Evolutionary conservation across 2,888 invertebrate genomes (phyloP).

Genomic region (Anarsia innoxiella): DNA sequence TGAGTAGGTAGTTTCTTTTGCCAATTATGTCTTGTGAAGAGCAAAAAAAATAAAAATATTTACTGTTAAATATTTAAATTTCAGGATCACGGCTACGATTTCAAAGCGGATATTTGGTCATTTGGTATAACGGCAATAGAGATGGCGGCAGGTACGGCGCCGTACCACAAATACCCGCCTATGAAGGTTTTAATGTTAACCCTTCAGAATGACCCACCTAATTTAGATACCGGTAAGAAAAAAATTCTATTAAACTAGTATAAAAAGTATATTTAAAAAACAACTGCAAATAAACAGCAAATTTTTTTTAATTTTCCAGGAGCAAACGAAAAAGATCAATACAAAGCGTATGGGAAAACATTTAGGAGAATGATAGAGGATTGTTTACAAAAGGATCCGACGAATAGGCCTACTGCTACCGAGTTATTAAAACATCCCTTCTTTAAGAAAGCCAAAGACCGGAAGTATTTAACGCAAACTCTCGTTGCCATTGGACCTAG

Average conservation of each 20-base stretch:
- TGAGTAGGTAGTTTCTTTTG: too few species aligned
- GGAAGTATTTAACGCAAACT: constrained; percentile 89
- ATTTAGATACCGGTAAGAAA: constrained; percentile 93
- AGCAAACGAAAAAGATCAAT: constrained; percentile 97
- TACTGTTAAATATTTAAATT: constrained; percentile 12
- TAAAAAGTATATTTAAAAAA: too few species aligned
- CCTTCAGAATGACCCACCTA: constrained; percentile 97
- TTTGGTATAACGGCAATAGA: constrained; percentile 98
- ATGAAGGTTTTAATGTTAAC: constrained; percentile 99
- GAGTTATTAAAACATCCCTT: constrained; percentile 98
- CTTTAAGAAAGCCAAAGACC: constrained; percentile 97
- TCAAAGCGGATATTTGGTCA: constrained; percentile 89
- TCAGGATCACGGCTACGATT: constrained; percentile 97
- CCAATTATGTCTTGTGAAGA: too few species aligned
- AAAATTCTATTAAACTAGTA: too few species aligned
- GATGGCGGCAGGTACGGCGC: constrained; percentile 98
- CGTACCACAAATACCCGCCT: constrained; percentile 98
- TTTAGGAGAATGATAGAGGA: constrained; percentile 98
- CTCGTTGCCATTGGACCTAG: constrained; percentile 90
- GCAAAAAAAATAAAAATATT: not conserved
- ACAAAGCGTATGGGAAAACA: constrained; percentile 97
- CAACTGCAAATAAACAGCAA: too few species aligned
- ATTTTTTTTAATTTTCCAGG: too few species aligned
- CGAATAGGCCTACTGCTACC: constrained; percentile 95
- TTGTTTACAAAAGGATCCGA: constrained; percentile 96